Percentiles rank a stretch among this genome's conserved stretches.
phyloP scores from a whole-genome alignment of 2,888 invertebrate genomes.

The Spodoptera littoralis region DNA sequence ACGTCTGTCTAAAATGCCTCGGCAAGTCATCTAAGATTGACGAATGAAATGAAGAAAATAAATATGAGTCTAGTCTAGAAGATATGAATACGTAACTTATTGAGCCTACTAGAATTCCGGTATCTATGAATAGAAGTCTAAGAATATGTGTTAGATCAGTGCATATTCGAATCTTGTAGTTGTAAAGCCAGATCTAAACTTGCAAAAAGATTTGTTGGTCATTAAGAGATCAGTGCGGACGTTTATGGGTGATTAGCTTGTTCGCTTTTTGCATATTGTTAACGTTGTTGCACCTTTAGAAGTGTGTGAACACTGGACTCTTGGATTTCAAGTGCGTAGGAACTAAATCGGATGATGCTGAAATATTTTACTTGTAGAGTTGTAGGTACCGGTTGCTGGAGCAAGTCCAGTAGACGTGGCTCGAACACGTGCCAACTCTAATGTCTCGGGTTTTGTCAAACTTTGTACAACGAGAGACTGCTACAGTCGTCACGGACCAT shows the following conservation, averaged over 20 bases:
- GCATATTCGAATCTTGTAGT: conserved; percentile 21
- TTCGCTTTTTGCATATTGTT: conserved; percentile 39
- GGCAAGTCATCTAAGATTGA: conserved; percentile 2
- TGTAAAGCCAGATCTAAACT: conserved; percentile 31
- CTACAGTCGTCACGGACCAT: conserved; percentile 4
- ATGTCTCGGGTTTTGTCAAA: conserved; percentile 7
- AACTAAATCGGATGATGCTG: conserved; percentile 1
- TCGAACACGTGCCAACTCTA: conserved; percentile 21
- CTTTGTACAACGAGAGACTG: conserved; percentile 20
- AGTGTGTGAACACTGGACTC: conserved; percentile 23
- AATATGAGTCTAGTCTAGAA: conserved; percentile 2
- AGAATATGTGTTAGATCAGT: conserved; percentile 37
- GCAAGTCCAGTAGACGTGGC: conserved; percentile 28
- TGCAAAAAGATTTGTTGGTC: conserved; percentile 38
- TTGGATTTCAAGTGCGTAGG: conserved; percentile 6
- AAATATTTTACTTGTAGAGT: conserved; percentile 13
- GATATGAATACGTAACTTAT: background rate
- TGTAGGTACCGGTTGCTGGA: conserved; percentile 16
- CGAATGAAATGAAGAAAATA: conserved; percentile 8
- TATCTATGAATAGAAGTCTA: conserved; percentile 28
- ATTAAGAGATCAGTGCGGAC: conserved; percentile 31
- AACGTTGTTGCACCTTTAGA: conserved; percentile 34
- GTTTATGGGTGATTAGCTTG: conserved; percentile 36
- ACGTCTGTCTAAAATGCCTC: too few relatives aligned
- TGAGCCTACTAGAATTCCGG: conserved; percentile 1